Base-by-base conservation (phyloP, 2,797 vertebrate species). In the Halcyon badia region DNA sequence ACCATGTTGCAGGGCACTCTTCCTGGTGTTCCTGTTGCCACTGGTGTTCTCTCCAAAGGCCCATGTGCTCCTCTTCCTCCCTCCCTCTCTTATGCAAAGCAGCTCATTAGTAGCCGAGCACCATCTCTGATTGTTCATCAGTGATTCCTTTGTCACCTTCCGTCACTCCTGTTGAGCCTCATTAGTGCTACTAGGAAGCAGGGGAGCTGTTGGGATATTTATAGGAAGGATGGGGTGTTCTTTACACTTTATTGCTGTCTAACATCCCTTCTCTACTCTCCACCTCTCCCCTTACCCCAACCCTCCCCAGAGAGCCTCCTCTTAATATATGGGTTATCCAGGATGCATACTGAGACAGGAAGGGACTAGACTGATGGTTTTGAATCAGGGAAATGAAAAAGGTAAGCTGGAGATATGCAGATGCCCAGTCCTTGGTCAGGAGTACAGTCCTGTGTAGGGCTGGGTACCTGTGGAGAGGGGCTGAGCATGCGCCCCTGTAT, bases 81-180 rank as follows among this genome's bases (percentile, higher is more conserved):
- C 33, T 73, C 78, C 46, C 33, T 77, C 76, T 41, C 9, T 95
- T 94, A 95, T 88, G 96, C 94, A 70, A 73, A 95, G 91, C 21
- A 95, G 70, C 24, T 95, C 85, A 83, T 96, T 95, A 96, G 84
- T 87, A 94, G 64, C 85, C 3, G 39, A 96, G 77, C 86, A 83
- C 54, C 80, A 90, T 68, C 52, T 77, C 91, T 95, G 97, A 97
- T 97, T 95, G 96, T 97, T 98, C 96, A 86, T 95, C 81, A 91
- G 89, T 57, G 76, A 93, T 96, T 94, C 87, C 82, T 97, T 85
- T 83, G 86, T 95, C 17, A 14, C 73, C 77, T 62, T 94, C 91
- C 75, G 83, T 90, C 85, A 91, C 83, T 86, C 83, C 65, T 97
- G 91, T 94, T 71, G 89, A 90, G 83, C 76, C 21, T 96, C 94